A percentile compares a stretch with the other conserved stretches of the same genome.
phyloP scores from a whole-genome alignment of 2,113 vertebrate species.

The Carlito syrichta region DNA sequence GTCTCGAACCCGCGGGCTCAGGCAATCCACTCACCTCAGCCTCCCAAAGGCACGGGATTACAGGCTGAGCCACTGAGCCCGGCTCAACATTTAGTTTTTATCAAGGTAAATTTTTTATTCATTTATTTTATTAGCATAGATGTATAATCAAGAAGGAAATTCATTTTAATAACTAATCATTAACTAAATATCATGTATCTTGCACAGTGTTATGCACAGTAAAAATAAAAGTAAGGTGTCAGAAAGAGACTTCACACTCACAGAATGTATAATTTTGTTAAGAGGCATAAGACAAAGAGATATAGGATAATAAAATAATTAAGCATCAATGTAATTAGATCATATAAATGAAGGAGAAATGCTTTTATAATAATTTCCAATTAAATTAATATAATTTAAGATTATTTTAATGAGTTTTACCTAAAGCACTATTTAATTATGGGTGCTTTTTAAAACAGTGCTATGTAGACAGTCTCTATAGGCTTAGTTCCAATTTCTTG shows the following conservation, averaged over 20 bases:
- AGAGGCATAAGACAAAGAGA: neutral
- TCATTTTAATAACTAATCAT: neutral
- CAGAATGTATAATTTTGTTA: neutral
- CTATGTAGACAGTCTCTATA: neutral
- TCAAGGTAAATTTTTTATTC: neutral
- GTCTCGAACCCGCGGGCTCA: too few relatives aligned
- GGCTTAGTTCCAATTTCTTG: neutral
- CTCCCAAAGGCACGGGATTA: too few relatives aligned
- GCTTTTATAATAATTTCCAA: neutral
- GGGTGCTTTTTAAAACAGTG: neutral
- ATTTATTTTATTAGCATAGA: neutral
- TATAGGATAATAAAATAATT: neutral
- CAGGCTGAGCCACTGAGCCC: too few relatives aligned
- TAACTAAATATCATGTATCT: neutral
- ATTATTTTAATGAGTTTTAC: neutral
- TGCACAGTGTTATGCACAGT: neutral
- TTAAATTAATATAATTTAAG: neutral
- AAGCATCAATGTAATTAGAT: neutral
- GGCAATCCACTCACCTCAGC: too few relatives aligned
- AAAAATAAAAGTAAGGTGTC: neutral
- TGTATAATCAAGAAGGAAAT: neutral
- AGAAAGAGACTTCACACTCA: neutral
- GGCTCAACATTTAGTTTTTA: constrained; percentile 34
- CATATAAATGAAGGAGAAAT: neutral
- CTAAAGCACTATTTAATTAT: neutral